Conservation (phyloP, 37 sponge, comb jelly and placozoan genomes). For the Chondrosia reniformis region DNA sequence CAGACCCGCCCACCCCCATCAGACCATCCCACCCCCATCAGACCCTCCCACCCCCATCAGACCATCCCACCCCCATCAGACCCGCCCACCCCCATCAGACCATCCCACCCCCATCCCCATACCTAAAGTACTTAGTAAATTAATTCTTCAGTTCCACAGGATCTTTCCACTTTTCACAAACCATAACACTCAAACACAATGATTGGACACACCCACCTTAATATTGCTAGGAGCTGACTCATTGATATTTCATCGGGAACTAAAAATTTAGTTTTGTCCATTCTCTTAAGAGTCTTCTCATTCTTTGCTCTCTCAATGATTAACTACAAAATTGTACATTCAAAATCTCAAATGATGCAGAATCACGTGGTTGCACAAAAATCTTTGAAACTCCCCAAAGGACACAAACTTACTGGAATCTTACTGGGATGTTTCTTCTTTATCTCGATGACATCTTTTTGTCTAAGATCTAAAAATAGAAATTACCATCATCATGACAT, state of each 20-base stretch:
- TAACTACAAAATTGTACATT: slow-evolving; percentile 41
- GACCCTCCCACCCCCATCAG: background rate
- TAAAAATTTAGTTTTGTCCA: slow-evolving; percentile 95
- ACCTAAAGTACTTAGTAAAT: background rate
- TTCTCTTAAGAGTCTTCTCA: slow-evolving; percentile 64
- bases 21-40: too few relatives aligned
- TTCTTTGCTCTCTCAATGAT: slow-evolving; percentile 72
- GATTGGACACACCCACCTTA: slow-evolving; percentile 55
- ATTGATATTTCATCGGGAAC: slow-evolving; percentile 96
- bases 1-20: too few relatives aligned
- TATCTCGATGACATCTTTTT: slow-evolving; percentile 80
- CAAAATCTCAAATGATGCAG: too few relatives aligned
- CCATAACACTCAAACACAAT: background rate
- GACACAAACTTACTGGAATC: slow-evolving; percentile 77
- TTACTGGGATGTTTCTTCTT: slow-evolving; percentile 82
- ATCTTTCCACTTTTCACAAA: background rate
- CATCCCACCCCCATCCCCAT: too few relatives aligned
- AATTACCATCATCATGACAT: too few relatives aligned
- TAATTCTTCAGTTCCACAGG: background rate
- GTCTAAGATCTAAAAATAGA: slow-evolving; percentile 58
- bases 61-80: background rate
- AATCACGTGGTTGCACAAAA: too few relatives aligned
- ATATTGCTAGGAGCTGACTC: slow-evolving; percentile 88
- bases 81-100: background rate
- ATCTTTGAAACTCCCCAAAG: too few relatives aligned